Evolutionary conservation across 2,113 vertebrate genomes (phyloP).

Genomic region (Clarias macrocephalus): DNA sequence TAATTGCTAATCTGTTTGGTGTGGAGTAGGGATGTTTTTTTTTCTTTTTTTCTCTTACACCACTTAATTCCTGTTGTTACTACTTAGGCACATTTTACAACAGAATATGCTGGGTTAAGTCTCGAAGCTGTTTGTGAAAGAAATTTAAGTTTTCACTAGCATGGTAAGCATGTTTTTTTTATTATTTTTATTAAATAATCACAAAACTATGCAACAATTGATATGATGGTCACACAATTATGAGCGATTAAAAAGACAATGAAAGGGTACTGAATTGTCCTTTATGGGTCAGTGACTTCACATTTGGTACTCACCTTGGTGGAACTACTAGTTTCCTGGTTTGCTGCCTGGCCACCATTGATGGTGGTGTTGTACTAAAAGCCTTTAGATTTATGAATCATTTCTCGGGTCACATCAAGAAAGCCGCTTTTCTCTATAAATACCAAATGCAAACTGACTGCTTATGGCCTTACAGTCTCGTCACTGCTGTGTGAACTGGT

Average conservation of each 20-base stretch:
- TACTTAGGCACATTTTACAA: neutral
- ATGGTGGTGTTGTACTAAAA: slow-evolving; percentile 4
- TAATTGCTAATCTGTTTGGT: neutral
- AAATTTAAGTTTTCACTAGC: neutral
- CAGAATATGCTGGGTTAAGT: neutral
- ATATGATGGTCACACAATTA: neutral
- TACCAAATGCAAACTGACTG: neutral
- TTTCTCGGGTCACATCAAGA: neutral
- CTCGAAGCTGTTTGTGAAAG: neutral
- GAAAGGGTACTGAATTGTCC: neutral
- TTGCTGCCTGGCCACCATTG: neutral
- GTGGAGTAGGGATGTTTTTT: neutral
- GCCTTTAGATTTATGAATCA: slow-evolving; percentile 4
- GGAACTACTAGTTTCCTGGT: slow-evolving; percentile 1
- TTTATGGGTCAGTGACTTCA: slow-evolving; percentile 16
- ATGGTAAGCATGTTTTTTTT: neutral
- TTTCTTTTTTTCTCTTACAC: neutral
- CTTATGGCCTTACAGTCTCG: neutral
- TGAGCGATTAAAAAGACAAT: slow-evolving; percentile 6
- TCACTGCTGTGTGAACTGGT: neutral
- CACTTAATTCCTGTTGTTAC: neutral
- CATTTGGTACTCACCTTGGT: neutral
- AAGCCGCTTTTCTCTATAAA: neutral
- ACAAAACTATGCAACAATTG: neutral
- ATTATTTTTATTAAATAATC: neutral